These are phyloP conservation scores for Phoeniculus purpureus DNA, from an alignment of 2,797 vertebrate genomes.

Conservation along the genomic window DNA sequence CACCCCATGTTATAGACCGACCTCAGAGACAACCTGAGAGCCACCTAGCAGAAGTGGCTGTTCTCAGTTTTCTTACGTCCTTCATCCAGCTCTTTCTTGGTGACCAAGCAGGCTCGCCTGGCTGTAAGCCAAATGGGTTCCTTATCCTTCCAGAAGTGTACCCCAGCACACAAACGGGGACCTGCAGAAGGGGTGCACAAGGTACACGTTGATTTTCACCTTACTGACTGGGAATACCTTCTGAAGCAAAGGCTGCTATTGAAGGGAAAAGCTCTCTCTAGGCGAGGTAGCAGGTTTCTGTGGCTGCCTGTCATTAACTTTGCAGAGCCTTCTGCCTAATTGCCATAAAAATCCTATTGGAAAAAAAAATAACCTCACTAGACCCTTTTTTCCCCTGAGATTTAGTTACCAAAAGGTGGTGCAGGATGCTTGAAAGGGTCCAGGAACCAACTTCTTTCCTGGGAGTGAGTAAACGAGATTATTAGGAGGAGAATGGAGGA, in stretches of 20 bases:
- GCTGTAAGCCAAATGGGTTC: background rate
- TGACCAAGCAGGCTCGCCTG: background rate
- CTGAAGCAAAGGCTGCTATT: background rate
- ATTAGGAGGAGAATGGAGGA: background rate
- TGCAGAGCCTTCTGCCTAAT: background rate
- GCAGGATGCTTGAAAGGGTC: background rate
- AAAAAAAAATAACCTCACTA: background rate
- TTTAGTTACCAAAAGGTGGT: background rate
- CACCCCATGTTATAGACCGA: background rate
- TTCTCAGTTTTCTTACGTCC: background rate
- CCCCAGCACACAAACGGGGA: background rate
- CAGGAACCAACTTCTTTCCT: slow-evolving; percentile 13
- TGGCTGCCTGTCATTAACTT: background rate
- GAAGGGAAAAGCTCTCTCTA: background rate
- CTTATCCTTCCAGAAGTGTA: background rate
- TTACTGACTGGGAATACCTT: too few relatives aligned
- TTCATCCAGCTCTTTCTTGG: background rate
- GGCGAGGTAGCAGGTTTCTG: background rate
- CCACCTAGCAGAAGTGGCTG: background rate
- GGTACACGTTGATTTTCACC: background rate
- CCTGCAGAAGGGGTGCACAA: background rate
- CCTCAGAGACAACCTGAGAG: background rate
- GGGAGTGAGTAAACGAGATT: background rate
- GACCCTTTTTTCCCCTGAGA: background rate
- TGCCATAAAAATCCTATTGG: background rate